Base-by-base conservation (phyloP, 2,888 invertebrate genomes). In the Octodonta nipae region DNA sequence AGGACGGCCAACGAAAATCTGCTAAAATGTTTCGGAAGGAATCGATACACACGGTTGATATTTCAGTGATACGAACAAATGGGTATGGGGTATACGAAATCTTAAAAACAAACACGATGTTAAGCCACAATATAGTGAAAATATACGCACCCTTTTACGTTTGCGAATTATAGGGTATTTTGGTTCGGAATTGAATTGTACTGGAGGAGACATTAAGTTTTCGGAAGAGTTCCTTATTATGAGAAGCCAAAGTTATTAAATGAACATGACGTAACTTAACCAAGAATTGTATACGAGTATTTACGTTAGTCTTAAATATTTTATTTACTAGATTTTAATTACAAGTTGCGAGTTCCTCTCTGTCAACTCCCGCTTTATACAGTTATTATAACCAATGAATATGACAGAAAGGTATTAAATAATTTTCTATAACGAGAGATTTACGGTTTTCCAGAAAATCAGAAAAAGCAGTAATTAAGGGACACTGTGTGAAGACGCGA, bases 21-120 rank as follows among this genome's bases (percentile, higher is more conserved):
- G 30, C 42, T 36, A 35, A 44, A 44, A 26, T 16, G 30, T 17
- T 30, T 17, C 22, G 22, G n/a, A 22, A 11, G 4, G 22, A 22
- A n/a, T n/a, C n/a, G n/a, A n/a, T n/a, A n/a, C n/a, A n/a, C n/a
- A n/a, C n/a, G n/a, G n/a, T n/a, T 11, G 22, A 22, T 22, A 10
- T 22, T 22, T 22, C 22, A n/a, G 10, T 22, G 22, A 11, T n/a
- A 11, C 22, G 22, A 11, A 22, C 52, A 45, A 46, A 26, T 47
- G 47, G 48, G 42, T n/a, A n/a, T n/a, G 48, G 49, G 46, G 50
- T 45, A 52, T 40, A 46, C 49, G 47, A 56, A 56, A 56, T 55
- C 56, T 52, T 51, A 55, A 56, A 56, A 56, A 56, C 55, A 56
- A 56, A 56, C 56, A 56, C 37, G 27, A 49, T 46, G 48, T 52